A percentile compares a stretch with the other conserved stretches of the same genome.
Conservation (phyloP, 30 jellyfish, hydroid and myxozoan species). For the Aurelia sp. region DNA sequence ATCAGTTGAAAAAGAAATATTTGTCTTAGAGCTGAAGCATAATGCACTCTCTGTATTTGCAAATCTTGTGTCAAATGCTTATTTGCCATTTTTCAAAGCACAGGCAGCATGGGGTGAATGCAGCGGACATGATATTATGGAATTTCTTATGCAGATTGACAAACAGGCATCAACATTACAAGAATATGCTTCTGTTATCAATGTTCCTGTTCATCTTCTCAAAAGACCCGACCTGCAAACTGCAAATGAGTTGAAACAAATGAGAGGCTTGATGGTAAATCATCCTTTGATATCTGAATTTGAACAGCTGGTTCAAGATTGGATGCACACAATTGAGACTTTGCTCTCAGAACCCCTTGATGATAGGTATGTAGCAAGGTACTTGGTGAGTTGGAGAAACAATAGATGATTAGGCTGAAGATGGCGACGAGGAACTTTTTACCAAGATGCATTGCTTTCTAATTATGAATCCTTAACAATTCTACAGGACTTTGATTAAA, state of each 20-base stretch:
- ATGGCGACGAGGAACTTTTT: no score
- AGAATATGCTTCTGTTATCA: slow-evolving; percentile 64
- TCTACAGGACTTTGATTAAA: no score
- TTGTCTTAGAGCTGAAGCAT: slow-evolving; percentile 73
- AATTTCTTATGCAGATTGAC: slow-evolving; percentile 62
- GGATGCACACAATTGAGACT: slow-evolving; percentile 84
- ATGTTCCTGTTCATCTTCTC: slow-evolving; percentile 70
- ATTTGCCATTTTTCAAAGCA: slow-evolving; percentile 52
- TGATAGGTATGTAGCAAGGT: slow-evolving; percentile 45
- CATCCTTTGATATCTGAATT: slow-evolving; percentile 63
- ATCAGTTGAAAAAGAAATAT: slow-evolving; percentile 72
- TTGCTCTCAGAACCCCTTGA: slow-evolving; percentile 70
- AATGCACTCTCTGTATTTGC: slow-evolving; percentile 58
- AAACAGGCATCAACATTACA: slow-evolving; percentile 69
- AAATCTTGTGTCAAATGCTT: slow-evolving; percentile 42
- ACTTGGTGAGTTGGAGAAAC: no score
- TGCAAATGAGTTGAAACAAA: slow-evolving; percentile 65
- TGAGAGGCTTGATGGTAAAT: slow-evolving; percentile 59
- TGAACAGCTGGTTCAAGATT: slow-evolving; percentile 76
- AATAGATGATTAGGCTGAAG: no score
- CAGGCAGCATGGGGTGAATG: slow-evolving; percentile 74
- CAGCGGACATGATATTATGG: slow-evolving; percentile 51
- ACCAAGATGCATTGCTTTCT: no score
- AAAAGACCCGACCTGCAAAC: slow-evolving; percentile 66
- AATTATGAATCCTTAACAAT: no score